Evolutionary conservation across 2,888 invertebrate genomes (phyloP).

Genomic region (Lordiphosa andalusiaca): DNA sequence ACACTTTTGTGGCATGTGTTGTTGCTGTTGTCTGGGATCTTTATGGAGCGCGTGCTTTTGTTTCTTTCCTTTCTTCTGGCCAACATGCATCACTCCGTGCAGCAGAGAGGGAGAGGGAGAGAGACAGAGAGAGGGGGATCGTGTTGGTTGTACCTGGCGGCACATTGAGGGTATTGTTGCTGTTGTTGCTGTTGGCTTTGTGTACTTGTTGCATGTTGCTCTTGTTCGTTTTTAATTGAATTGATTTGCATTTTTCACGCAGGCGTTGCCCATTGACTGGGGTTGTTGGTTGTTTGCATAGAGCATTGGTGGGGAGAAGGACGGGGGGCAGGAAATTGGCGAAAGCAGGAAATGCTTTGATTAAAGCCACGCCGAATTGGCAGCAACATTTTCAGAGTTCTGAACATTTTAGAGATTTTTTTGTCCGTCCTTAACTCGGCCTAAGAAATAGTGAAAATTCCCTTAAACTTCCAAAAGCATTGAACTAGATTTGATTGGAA

Average conservation of each 20-base stretch:
- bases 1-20: constrained; percentile 77
- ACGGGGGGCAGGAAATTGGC: background rate
- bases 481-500: no score
- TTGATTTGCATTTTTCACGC: constrained; percentile 80
- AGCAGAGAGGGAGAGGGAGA: background rate
- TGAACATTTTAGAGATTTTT: no score
- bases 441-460: no score
- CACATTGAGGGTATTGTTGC: constrained; percentile 44
- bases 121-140: no score
- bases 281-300: constrained; percentile 53
- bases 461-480: no score
- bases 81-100: constrained; percentile 3
- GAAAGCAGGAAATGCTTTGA: background rate
- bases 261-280: constrained; percentile 68
- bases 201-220: constrained; percentile 48
- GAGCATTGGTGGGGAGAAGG: constrained; percentile 20
- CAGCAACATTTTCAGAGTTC: no score
- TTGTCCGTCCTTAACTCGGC: no score
- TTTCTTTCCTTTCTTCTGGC: constrained; percentile 22
- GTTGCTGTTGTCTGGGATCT: constrained; percentile 55
- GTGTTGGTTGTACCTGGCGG: constrained; percentile 50
- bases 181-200: constrained; percentile 30
- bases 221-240: constrained; percentile 78
- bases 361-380: background rate
- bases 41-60: constrained; percentile 66